Conservation (phyloP, 2,113 vertebrate genomes). For the Ceratotherium simum region DNA sequence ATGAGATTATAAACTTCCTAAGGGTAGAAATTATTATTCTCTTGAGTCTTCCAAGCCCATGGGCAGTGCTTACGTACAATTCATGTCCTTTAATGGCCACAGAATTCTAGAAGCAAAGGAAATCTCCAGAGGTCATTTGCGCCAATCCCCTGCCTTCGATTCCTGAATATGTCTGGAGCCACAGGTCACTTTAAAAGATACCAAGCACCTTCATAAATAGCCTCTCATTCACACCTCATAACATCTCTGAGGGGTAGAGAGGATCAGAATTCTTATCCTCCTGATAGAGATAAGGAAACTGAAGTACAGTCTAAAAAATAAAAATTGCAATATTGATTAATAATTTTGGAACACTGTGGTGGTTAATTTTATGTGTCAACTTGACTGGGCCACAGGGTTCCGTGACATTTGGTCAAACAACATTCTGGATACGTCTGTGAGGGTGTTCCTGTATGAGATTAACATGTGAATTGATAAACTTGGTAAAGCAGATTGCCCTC, state of each 20-base stretch:
- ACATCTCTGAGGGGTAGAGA: neutral
- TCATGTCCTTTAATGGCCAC: neutral
- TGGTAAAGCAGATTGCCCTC: neutral
- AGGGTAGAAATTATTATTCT: neutral
- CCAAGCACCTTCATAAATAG: neutral
- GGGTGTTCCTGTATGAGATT: neutral
- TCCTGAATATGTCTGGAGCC: neutral
- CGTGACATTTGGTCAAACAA: neutral
- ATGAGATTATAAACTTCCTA: neutral
- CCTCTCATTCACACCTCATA: neutral
- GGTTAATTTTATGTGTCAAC: neutral
- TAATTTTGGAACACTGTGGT: neutral
- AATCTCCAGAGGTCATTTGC: neutral
- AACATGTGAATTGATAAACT: neutral
- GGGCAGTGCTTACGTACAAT: neutral
- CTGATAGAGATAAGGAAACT: neutral
- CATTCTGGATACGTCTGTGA: neutral
- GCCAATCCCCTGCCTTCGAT: neutral
- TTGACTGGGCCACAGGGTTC: neutral
- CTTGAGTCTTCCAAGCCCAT: neutral
- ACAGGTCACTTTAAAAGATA: neutral
- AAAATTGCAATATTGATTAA: neutral
- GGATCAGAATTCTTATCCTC: neutral
- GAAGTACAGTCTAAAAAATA: neutral
- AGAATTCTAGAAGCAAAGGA: neutral